phyloP scores from a whole-genome alignment of 2,888 invertebrate species.

The Chrysopilus asiliformis region DNA sequence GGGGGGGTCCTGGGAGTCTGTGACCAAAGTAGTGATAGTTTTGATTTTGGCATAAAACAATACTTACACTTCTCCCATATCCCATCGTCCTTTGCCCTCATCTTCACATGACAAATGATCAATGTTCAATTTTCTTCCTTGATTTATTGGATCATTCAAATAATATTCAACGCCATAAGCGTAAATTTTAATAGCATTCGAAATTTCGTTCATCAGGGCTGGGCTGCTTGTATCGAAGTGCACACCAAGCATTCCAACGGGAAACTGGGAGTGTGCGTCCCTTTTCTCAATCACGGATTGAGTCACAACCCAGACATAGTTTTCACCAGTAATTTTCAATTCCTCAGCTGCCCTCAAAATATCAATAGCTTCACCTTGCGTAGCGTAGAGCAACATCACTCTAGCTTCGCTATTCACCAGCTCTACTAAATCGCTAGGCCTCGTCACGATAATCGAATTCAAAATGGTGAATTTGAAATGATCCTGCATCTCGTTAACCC shows the following conservation, averaged over 20 bases:
- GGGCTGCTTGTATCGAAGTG: slow-evolving; percentile 81
- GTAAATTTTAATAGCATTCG: slow-evolving; percentile 80
- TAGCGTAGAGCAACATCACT: slow-evolving; percentile 85
- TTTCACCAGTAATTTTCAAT: slow-evolving; percentile 46
- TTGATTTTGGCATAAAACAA: no score
- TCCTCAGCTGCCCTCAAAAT: slow-evolving; percentile 47
- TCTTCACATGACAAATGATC: slow-evolving; percentile 68
- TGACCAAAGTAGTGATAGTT: no score
- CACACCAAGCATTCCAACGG: slow-evolving; percentile 85
- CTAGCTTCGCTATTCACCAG: slow-evolving; percentile 81
- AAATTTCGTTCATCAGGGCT: slow-evolving; percentile 72
- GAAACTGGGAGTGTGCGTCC: slow-evolving; percentile 64
- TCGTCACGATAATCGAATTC: slow-evolving; percentile 72
- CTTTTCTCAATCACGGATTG: slow-evolving; percentile 82
- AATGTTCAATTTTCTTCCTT: slow-evolving; percentile 32
- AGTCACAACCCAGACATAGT: slow-evolving; percentile 94
- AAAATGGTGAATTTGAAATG: slow-evolving; percentile 70
- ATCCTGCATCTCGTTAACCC: slow-evolving; percentile 71
- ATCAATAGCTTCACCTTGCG: slow-evolving; percentile 71
- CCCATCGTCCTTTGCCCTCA: slow-evolving; percentile 71
- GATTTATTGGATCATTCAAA: slow-evolving; percentile 59
- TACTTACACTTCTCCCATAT: slow-evolving; percentile 66
- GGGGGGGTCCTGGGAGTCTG: no score
- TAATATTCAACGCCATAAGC: slow-evolving; percentile 83
- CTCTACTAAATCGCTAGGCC: slow-evolving; percentile 62